Evolutionary conservation across 2,113 vertebrate genomes (phyloP), one percentile per base, ranked within the genome.

Genomic region (Platichthys flesus): DNA sequence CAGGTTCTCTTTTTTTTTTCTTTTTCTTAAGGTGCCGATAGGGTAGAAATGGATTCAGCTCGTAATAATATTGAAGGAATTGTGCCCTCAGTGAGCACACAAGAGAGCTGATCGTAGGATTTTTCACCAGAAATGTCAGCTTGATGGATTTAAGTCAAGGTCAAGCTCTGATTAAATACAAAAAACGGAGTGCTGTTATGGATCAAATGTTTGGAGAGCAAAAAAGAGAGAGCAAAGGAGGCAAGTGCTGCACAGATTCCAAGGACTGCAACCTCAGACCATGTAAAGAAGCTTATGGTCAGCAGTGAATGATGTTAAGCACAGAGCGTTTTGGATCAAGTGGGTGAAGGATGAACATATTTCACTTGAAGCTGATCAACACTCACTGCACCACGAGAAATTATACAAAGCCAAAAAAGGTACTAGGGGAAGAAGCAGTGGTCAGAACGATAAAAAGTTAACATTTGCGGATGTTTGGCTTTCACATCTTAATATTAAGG

Each of bases 101-200:
- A 60, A 61, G 71, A 55, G 57, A 89, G 79, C 26, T 74, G 84
- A 82, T 85, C 70, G 71, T 68, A 71, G 54, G 61, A 71, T 83
- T 84, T 85, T 67, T 70, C 64, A 70, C 63, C 78, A 78, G 56
- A 88, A 86, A 89, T 85, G 92, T 93, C 84, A 90, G 67, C 69
- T 64, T 93, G 91, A 93, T 93, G 91, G 91, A 93, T 93, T 94
- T 83, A 88, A 91, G 89, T 91, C 91, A 91, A 93, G 92, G 91
- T 94, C 89, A 92, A 92, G 90, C 78, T 77, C 81, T 81, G 84
- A 88, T 90, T 89, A 93, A 90, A 63, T 92, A 31, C 87, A 63
- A 63, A 85, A 85, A 89, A 85, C 74, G 3, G 79, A 86, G 75
- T 47, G 55, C 66, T 54, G 47, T 82, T 88, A 85, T 91, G 73